Conservation (phyloP, 2,888 invertebrate species). For the Seira sanloemensis region DNA sequence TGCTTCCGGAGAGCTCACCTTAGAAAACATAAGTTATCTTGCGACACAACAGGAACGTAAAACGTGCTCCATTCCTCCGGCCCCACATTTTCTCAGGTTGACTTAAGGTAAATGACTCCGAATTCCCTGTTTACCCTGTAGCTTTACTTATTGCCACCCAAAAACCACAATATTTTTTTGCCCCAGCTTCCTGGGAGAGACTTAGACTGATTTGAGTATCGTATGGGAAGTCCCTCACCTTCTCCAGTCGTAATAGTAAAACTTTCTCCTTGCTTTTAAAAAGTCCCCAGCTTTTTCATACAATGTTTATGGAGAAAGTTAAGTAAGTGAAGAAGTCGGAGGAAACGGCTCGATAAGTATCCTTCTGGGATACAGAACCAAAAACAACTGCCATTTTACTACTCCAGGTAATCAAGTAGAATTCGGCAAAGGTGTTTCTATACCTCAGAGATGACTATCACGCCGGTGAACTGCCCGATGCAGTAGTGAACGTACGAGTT, state of each 20-base stretch:
- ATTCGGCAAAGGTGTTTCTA: neutral
- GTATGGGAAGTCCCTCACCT: neutral
- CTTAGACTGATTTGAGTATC: conserved; percentile 2
- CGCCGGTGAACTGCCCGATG: neutral
- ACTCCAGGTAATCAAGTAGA: neutral
- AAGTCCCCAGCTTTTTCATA: neutral
- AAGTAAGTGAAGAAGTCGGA: neutral
- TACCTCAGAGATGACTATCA: neutral
- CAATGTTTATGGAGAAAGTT: conserved; percentile 12
- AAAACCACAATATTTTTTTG: conserved; percentile 5
- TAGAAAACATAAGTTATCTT: conserved; percentile 55
- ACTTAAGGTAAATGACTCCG: neutral
- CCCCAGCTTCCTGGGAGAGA: neutral
- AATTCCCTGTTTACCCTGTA: neutral
- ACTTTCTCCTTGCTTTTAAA: neutral
- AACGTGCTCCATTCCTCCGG: neutral
- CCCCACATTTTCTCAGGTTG: too few relatives aligned
- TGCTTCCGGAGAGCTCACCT: conserved; percentile 62
- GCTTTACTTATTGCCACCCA: conserved; percentile 13
- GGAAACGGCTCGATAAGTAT: conserved; percentile 10
- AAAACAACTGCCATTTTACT: neutral
- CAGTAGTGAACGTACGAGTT: neutral
- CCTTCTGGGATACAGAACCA: conserved; percentile 6
- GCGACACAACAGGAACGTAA: conserved; percentile 44
- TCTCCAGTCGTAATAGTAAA: neutral